Evolutionary conservation across 2,888 invertebrate species (phyloP), one percentile per base, ranked within the genome.

Genomic region (Gymnoscelis rufifasciata): DNA sequence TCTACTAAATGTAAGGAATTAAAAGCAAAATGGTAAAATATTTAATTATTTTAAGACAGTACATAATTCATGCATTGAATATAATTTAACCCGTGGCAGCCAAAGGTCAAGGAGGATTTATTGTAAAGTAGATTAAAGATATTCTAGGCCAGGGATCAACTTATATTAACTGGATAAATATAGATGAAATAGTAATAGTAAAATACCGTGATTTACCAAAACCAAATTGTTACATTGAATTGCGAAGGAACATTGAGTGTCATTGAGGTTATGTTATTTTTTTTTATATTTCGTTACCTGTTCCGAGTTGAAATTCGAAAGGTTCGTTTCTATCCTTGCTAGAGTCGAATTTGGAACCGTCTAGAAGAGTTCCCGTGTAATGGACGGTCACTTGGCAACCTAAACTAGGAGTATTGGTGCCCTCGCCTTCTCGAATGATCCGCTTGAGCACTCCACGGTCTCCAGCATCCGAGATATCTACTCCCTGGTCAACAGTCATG

Each of bases 321-420:
- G 95, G 93, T 51, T 94, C 92, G 52, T 92, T 91, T 49, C 96
- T 90, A 60, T 95, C 94, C 58, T 92, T 90, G 74, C 97, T 97
- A 0, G 97, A 96, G 81, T 99, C 99, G 73, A 99, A 98, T 69
- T 94, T 92, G 2, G 94, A 93, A 28, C 98, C 98, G 81, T 97
- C 94, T 15, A 91, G 68, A 23, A 98, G 89, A 1, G 94, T 95
- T 23, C 98, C 98, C 1, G 94, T 94, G 72, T 99, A 99, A 78
- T 99, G 97, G 0, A 97, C 93, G 3, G 79, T 90, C 6, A 93
- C 91, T 47, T 73, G 68, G 71, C 93, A 93, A 1, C 97, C 97
- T 38, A 84, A 73, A 8, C 87, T 80, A 0, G 97, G 95, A 24
- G 83, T 89, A 47, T 93, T 93, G n/a, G 90, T 89, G 1, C 95